phyloP scores from a whole-genome alignment of 2,888 invertebrate species.

The Aspidiotus destructor region DNA sequence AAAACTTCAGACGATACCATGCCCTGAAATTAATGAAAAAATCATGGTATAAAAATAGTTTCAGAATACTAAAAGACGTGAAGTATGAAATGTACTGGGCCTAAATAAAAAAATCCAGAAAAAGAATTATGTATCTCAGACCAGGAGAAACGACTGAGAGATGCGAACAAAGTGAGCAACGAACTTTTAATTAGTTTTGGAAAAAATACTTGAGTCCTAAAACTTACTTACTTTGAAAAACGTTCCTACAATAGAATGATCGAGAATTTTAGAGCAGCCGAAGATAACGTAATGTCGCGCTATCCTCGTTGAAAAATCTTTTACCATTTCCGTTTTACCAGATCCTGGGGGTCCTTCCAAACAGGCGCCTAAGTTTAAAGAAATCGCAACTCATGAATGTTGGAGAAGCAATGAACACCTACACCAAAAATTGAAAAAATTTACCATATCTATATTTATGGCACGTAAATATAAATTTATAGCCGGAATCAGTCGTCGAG shows the following conservation, averaged over 20 bases:
- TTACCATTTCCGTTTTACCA: conserved; percentile 88
- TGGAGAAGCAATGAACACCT: too few relatives aligned
- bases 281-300: conserved; percentile 95
- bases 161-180: too few relatives aligned
- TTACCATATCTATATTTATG: conserved; percentile 72
- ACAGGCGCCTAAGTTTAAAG: conserved; percentile 54
- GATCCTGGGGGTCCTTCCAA: conserved; percentile 78
- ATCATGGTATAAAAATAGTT: too few relatives aligned
- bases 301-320: conserved; percentile 88
- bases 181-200: too few relatives aligned
- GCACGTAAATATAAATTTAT: conserved; percentile 84
- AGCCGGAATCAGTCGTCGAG: conserved; percentile 85
- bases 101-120: too few relatives aligned
- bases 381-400: background rate
- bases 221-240: conserved; percentile 67
- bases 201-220: too few relatives aligned
- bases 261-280: conserved; percentile 88
- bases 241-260: conserved; percentile 88
- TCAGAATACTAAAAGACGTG: background rate
- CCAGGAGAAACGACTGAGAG: too few relatives aligned
- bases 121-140: too few relatives aligned
- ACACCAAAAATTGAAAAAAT: conserved; percentile 9
- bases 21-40: conserved; percentile 48
- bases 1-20: conserved; percentile 80
- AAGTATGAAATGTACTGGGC: too few relatives aligned